Evolutionary conservation across 37 sponge, comb jelly and placozoan species (phyloP), one percentile per base, ranked within the genome.

Genomic region (Crambe crambe): DNA sequence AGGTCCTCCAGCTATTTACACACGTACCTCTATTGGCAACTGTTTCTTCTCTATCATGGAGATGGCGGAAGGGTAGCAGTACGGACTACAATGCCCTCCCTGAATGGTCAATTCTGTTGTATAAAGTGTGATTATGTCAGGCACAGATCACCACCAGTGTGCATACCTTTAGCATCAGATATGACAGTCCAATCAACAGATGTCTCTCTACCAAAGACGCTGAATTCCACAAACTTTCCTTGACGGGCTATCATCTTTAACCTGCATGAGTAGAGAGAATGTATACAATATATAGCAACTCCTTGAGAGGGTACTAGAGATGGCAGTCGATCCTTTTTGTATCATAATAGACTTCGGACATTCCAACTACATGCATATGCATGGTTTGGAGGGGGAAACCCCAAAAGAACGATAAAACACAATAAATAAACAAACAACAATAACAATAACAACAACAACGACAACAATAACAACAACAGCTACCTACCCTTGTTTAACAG

Each of bases 151-250:
- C 3, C 30, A 43, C 2, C 23, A 62, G 30, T 30, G 25, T 3
- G 3, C 2, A 6, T 72, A 90, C 91, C 91, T 85, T 85, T 90
- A 31, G 75, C 76, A 40, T 85, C 83, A 34, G 85, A 84, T 6
- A 90, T 90, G 70, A 85, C 75, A 42, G 91, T 85, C 91, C 91
- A 90, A 72, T 90, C 91, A 65, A 77, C 86, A 2, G 82, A 61
- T 29, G 86, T 81, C 56, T 90, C 91, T 41, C 75, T 80, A 2
- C 83, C 86, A 80, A 90, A 90, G 42, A 90, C 82, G 35, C 91
- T 76, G 67, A 66, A 90, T 74, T 90, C 86, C 35, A 90, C 91
- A 79, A 90, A 85, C 27, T 58, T 80, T 54, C 91, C 91, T 31
- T 75, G 82, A 37, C 62, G 64, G 20, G 73, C 70, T 36, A 90